Conservation (phyloP, 2,888 invertebrate species). For the Chalcosyrphus nemorum region DNA sequence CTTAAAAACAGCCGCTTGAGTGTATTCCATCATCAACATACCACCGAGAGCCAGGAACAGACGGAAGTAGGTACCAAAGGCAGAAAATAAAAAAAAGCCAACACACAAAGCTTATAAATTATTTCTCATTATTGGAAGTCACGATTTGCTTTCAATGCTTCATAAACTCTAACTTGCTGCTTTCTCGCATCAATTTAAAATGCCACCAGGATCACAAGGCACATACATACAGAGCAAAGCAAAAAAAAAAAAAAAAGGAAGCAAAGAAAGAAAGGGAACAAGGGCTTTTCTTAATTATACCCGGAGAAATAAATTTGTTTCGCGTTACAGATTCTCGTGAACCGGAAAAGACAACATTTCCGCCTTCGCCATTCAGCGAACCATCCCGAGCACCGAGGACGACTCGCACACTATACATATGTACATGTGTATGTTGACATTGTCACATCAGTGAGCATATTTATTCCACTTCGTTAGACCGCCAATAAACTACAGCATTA, state of each 20-base stretch:
- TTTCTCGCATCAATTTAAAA: slow-evolving; percentile 1
- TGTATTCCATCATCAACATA: slow-evolving; percentile 13
- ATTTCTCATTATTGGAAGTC: slow-evolving; percentile 11
- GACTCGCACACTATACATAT: neutral
- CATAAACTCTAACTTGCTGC: neutral
- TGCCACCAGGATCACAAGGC: neutral
- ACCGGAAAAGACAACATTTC: slow-evolving; percentile 47
- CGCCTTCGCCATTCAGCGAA: slow-evolving; percentile 25
- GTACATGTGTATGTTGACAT: slow-evolving; percentile 4
- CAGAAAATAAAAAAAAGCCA: neutral
- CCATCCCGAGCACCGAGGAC: slow-evolving; percentile 28
- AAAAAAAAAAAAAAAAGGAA: neutral
- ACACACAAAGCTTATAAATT: slow-evolving; percentile 4
- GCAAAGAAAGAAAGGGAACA: neutral
- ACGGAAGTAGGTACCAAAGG: neutral
- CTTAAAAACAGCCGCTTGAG: neutral
- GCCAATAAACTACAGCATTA: slow-evolving; percentile 33
- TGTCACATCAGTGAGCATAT: slow-evolving; percentile 41
- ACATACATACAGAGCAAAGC: neutral
- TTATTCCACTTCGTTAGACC: slow-evolving; percentile 42
- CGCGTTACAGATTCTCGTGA: slow-evolving; percentile 6
- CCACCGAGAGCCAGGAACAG: neutral
- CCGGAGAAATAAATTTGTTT: slow-evolving; percentile 29
- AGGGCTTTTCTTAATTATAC: slow-evolving; percentile 17
- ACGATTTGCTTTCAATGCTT: slow-evolving; percentile 12